phyloP scores from a whole-genome alignment of 2,113 vertebrate genomes.

The Pleuronectes platessa region DNA sequence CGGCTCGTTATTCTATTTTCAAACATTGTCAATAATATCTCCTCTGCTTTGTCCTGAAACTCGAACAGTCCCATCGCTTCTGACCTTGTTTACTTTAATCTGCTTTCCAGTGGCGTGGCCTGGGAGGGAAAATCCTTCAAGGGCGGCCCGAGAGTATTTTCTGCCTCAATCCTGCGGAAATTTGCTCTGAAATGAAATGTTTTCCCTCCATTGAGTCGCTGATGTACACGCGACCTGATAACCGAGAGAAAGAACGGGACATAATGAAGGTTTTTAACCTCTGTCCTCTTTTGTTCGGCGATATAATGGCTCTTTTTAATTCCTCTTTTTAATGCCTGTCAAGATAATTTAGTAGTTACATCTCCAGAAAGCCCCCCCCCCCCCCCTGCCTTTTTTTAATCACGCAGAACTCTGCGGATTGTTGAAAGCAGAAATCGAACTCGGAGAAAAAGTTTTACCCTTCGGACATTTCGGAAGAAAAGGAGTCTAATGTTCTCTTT shows the following conservation, averaged over 20 bases:
- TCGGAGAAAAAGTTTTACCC: constrained; percentile 33
- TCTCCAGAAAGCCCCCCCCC: constrained; percentile 1
- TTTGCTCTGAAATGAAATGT: constrained; percentile 36
- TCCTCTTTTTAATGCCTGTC: constrained; percentile 41
- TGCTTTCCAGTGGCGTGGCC: constrained; percentile 8
- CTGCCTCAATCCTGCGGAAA: constrained; percentile 21
- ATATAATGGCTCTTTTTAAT: constrained; percentile 60
- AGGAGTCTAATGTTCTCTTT: constrained; percentile 47
- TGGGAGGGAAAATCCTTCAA: constrained; percentile 46
- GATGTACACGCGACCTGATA: constrained; percentile 34
- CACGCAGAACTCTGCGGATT: background rate
- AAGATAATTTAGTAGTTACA: constrained; percentile 56
- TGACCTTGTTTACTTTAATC: constrained; percentile 69
- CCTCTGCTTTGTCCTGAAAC: constrained; percentile 11
- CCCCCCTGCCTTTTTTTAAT: background rate
- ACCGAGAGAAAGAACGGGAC: constrained; percentile 11
- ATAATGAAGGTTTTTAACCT: constrained; percentile 57
- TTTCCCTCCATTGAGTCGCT: constrained; percentile 10
- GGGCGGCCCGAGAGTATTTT: constrained; percentile 43
- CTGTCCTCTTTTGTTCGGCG: constrained; percentile 47
- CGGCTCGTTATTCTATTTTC: background rate
- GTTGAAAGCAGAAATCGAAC: constrained; percentile 18
- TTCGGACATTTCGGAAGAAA: constrained; percentile 37
- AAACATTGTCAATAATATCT: background rate
- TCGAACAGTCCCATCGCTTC: constrained; percentile 18